Base-by-base conservation (phyloP, 1,140 invertebrate species). In the Ceratosolen solmsi region DNA sequence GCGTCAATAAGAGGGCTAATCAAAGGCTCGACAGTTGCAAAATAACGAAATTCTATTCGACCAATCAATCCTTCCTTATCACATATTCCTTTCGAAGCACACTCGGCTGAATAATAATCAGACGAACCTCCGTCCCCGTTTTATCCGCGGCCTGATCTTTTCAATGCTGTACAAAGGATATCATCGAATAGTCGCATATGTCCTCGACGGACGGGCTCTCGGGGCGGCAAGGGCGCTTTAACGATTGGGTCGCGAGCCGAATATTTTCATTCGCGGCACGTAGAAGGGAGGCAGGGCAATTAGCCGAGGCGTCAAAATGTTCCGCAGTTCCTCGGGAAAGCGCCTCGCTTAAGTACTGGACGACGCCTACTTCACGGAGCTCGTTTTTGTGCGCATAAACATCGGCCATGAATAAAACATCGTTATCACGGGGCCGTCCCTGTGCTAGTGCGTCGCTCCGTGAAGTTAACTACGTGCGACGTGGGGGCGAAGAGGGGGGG, bases 321-420 rank as follows among this genome's bases (percentile, higher is more conserved):
- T 90, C 88, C 84, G 85, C 82, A 83, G 84, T 86, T 85, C 81
- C 46, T 75, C 82, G 86, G 87, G 87, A 90, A 90, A 88, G 88
- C 82, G 79, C 85, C 83, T 84, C 83, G 83, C 85, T 87, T 89
- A 88, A 89, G 87, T 86, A 85, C 85, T 85, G 84, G 83, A 54
- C 27, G 78, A 20, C 1, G 25, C 73, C 33, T 1, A 27, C 41
- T 49, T 54, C 17, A 11, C 25, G 36, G 30, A 83, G 75, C 68
- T 84, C 83, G 87, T 74, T 88, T 89, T 89, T 83, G 81, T 65
- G 51, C 58, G 60, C 58, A 80, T 84, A 84, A 63, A 79, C 84
- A 84, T 79, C 82, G 82, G 68, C 25, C 81, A 89, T 90, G 89
- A 90, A 90, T 90, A 90, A 90, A 89, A 89, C 87, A 90, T 90